Evolutionary conservation across 2,113 vertebrate genomes (phyloP), one percentile per base, ranked within the genome.

Genomic region (Notothenia rossii): DNA sequence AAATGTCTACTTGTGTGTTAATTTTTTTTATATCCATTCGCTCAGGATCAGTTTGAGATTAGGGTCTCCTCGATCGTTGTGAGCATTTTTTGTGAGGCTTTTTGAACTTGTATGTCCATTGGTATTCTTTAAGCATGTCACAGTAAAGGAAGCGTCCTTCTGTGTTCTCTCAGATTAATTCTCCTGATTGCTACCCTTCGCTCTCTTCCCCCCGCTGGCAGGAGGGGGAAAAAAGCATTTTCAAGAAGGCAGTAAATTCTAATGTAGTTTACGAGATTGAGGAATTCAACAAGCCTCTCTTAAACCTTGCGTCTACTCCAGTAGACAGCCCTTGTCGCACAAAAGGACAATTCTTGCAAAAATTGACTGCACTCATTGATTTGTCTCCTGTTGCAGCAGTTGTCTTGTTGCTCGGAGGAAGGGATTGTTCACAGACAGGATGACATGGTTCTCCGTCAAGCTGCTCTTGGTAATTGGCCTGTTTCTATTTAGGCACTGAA

Each of bases 341-440:
- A 66, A n/a, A 14, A 59, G 53, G 51, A 55, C 64, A 79, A 71
- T 73, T 77, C 66, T 55, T 36, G 46, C 25, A 69, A 53, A 72
- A 76, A 80, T 73, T 77, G 84, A 88, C 84, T 70, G 72, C 66
- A 45, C 73, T 84, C 71, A 87, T 87, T 81, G 83, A 86, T 92
- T 88, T 76, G 79, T 77, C 81, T 82, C 17, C 55, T 46, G 56
- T 25, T 78, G 73, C 63, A 68, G 83, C 62, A 56, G 70, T 83
- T 82, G 86, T 83, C 63, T 75, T 58, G 69, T 55, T 67, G 82
- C 72, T 22, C 2, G 14, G 18, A 64, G 75, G 78, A 77, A 74
- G 81, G 43, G 78, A 70, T 71, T 81, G 88, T 68, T 83, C 59
- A 18, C 33, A 4, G 53, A 81, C 88, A 86, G 79, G 71, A 72